These are phyloP conservation scores for Laticauda colubrina DNA, from an alignment of 2,113 vertebrate genomes.

Conservation along the genomic window DNA sequence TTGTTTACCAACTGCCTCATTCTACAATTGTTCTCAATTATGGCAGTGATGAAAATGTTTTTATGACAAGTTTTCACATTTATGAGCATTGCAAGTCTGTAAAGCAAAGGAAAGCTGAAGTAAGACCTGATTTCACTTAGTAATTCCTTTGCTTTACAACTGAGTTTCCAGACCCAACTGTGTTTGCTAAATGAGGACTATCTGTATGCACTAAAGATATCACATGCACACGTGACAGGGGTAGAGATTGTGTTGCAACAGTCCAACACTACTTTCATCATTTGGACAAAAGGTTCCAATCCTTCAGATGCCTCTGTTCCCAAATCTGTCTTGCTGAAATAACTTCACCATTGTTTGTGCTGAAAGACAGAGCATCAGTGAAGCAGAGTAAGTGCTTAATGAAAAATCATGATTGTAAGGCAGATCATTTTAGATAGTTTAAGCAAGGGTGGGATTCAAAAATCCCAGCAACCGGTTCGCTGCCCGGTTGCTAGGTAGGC, in stretches of 20 bases:
- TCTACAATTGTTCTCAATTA: not conserved
- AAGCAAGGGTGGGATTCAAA: not conserved
- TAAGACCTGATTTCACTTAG: not conserved
- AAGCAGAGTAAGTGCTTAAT: not conserved
- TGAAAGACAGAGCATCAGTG: not conserved
- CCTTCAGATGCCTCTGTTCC: not conserved
- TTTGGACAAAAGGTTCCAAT: not conserved
- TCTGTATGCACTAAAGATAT: too few relatives aligned
- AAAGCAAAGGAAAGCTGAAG: not conserved
- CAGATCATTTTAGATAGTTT: not conserved
- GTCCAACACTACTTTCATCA: not conserved
- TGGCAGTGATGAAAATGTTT: not conserved
- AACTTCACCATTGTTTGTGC: not conserved
- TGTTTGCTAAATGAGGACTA: not conserved
- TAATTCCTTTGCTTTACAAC: not conserved
- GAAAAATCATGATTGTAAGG: not conserved
- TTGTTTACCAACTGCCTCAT: not conserved
- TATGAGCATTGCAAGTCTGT: not conserved
- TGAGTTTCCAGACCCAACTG: not conserved
- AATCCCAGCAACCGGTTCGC: too few relatives aligned
- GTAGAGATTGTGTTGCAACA: not conserved
- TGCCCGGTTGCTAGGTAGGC: too few relatives aligned
- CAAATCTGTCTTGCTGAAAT: not conserved
- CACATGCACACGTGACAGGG: not conserved
- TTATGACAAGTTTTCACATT: not conserved